A percentile compares a stretch with the other conserved stretches of the same genome.
These are phyloP conservation scores for Entomobrya multifasciata DNA, from an alignment of 2,888 invertebrate genomes.

Conservation along the genomic window DNA sequence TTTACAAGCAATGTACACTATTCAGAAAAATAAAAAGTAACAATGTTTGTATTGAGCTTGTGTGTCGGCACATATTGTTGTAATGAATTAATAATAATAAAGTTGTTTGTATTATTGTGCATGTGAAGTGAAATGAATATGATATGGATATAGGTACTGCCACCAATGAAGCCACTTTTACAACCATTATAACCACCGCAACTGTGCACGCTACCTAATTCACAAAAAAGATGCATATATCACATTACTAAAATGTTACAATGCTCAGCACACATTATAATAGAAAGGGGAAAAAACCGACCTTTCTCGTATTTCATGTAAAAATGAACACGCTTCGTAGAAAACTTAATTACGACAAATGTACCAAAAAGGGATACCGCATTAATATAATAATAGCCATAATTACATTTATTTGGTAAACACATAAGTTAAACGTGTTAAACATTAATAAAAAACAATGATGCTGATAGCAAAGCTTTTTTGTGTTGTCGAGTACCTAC, in stretches of 20 bases:
- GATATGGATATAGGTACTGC: not conserved
- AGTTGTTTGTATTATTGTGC: not conserved
- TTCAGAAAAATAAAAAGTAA: not conserved
- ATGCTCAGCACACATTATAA: too few species aligned
- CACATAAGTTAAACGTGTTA: too few species aligned
- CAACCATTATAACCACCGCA: not conserved
- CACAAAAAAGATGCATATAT: not conserved
- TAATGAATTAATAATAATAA: slow-evolving; percentile 34
- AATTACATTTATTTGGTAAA: too few species aligned
- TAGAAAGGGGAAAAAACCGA: not conserved
- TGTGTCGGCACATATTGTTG: slow-evolving; percentile 32
- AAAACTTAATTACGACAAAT: slow-evolving; percentile 26
- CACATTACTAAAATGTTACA: slow-evolving; percentile 21
- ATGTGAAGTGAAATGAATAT: slow-evolving; percentile 10
- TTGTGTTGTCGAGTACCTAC: too few species aligned
- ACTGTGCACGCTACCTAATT: not conserved
- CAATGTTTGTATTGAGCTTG: slow-evolving; percentile 16
- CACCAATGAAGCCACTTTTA: not conserved
- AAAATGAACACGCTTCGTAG: slow-evolving; percentile 28
- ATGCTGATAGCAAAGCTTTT: too few species aligned
- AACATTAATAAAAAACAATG: not conserved
- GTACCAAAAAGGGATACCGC: not conserved
- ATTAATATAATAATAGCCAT: too few species aligned
- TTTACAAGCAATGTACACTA: too few species aligned
- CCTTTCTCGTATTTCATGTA: slow-evolving; percentile 45